These are phyloP conservation scores for Plecotus auritus DNA, from an alignment of 2,113 vertebrate species.

Conservation along the genomic window DNA sequence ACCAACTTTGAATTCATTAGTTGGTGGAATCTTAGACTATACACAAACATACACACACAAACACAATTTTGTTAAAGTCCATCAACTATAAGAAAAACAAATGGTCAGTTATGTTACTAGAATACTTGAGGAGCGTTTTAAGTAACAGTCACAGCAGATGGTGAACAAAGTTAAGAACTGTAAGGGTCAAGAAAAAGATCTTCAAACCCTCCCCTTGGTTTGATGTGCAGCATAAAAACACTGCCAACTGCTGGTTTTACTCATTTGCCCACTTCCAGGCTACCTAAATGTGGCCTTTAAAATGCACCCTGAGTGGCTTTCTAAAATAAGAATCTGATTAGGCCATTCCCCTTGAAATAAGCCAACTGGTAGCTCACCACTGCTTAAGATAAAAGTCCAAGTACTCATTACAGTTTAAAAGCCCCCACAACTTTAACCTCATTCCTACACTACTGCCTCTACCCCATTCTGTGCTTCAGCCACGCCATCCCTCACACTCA, in stretches of 20 bases:
- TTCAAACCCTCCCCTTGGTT: slow-evolving; percentile 34
- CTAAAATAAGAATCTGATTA: slow-evolving; percentile 43
- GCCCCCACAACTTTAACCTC: not conserved
- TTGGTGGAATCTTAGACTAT: slow-evolving; percentile 90
- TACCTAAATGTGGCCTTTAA: slow-evolving; percentile 25
- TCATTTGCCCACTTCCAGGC: slow-evolving; percentile 28
- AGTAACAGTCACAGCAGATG: not conserved
- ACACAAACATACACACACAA: slow-evolving; percentile 4
- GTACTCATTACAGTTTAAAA: not conserved
- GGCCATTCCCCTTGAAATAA: slow-evolving; percentile 32
- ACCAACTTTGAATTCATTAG: slow-evolving; percentile 94
- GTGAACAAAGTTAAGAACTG: not conserved
- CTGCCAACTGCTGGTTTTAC: not conserved
- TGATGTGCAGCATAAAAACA: slow-evolving; percentile 3
- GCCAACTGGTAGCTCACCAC: not conserved
- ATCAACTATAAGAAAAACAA: slow-evolving; percentile 31
- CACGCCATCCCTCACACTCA: not conserved
- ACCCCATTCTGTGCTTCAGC: not conserved
- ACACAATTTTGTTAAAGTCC: slow-evolving; percentile 52
- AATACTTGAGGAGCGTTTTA: slow-evolving; percentile 25
- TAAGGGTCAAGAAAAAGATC: slow-evolving; percentile 16
- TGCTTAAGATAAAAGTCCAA: slow-evolving; percentile 12
- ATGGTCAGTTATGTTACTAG: not conserved
- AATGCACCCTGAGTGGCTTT: not conserved
- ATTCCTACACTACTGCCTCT: not conserved